Evolutionary conservation across 2,113 vertebrate species (phyloP).

Genomic region (Malurus alboscapulatus): DNA sequence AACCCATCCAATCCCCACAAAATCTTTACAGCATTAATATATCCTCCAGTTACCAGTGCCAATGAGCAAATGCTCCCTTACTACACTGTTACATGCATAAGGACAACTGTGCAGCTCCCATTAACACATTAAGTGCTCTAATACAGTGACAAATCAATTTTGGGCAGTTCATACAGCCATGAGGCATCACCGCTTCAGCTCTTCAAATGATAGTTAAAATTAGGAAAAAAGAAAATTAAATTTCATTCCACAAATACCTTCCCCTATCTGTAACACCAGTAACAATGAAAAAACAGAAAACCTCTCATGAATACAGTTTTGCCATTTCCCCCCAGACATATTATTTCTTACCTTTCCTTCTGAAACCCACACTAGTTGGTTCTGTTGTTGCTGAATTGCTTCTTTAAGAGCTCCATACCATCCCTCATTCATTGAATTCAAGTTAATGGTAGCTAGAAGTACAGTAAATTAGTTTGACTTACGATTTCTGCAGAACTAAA

Average conservation of each 20-base stretch:
- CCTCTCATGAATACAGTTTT: background rate
- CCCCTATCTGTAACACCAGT: background rate
- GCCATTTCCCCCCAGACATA: background rate
- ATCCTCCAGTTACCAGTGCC: background rate
- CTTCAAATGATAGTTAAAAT: background rate
- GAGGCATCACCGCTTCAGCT: background rate
- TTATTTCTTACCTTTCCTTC: slow-evolving; percentile 91
- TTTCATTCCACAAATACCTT: background rate
- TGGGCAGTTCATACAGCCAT: background rate
- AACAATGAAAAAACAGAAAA: background rate
- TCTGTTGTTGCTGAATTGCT: slow-evolving; percentile 95
- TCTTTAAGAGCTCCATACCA: slow-evolving; percentile 98
- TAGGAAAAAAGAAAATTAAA: background rate
- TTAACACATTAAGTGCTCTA: background rate
- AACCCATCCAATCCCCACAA: background rate
- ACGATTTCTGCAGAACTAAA: background rate
- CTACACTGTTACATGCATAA: background rate
- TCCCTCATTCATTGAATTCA: slow-evolving; percentile 98
- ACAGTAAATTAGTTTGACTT: slow-evolving; percentile 35
- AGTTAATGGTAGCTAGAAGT: slow-evolving; percentile 91
- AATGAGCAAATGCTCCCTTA: background rate
- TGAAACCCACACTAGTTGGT: slow-evolving; percentile 97
- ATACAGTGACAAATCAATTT: background rate
- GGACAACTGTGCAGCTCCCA: background rate
- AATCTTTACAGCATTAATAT: background rate